A percentile compares a stretch with the other conserved stretches of the same genome.
phyloP scores from a whole-genome alignment of 2,113 vertebrate genomes.

The Nesoenas mayeri region DNA sequence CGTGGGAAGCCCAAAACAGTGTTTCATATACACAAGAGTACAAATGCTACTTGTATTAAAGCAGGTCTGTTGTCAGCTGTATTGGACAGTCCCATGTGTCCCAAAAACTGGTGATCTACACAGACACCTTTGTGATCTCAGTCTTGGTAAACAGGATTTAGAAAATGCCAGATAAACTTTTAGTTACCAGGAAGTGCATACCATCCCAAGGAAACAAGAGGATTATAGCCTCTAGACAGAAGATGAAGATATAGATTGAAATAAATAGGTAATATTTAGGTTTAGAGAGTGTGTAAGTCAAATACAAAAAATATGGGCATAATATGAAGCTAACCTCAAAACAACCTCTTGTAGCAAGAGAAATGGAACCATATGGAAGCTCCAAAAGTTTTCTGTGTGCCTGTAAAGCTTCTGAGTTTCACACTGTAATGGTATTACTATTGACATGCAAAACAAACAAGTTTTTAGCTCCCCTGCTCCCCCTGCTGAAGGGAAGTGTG shows the following conservation, averaged over 20 bases:
- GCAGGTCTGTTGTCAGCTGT: not conserved
- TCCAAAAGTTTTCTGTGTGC: not conserved
- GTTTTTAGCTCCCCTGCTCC: not conserved
- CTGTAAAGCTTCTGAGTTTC: not conserved
- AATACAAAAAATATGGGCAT: not conserved
- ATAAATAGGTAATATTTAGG: not conserved
- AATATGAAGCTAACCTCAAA: not conserved
- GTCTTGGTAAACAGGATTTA: not conserved
- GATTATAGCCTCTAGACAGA: not conserved
- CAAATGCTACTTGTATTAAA: not conserved
- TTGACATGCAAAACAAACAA: not conserved
- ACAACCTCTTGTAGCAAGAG: not conserved
- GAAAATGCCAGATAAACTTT: not conserved
- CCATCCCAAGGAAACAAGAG: not conserved
- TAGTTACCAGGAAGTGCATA: not conserved
- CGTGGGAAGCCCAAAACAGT: accelerated
- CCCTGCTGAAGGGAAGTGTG: not conserved
- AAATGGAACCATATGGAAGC: not conserved
- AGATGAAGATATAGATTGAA: not conserved
- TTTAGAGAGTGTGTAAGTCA: not conserved
- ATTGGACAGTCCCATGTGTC: not conserved
- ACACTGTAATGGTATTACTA: not conserved
- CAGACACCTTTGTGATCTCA: not conserved
- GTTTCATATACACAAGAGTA: not conserved
- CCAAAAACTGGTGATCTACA: not conserved